A percentile compares a stretch with the other conserved stretches of the same genome.
These are phyloP conservation scores for Eulemur coronatus DNA, from an alignment of 2,797 vertebrate genomes.

Conservation along the genomic window DNA sequence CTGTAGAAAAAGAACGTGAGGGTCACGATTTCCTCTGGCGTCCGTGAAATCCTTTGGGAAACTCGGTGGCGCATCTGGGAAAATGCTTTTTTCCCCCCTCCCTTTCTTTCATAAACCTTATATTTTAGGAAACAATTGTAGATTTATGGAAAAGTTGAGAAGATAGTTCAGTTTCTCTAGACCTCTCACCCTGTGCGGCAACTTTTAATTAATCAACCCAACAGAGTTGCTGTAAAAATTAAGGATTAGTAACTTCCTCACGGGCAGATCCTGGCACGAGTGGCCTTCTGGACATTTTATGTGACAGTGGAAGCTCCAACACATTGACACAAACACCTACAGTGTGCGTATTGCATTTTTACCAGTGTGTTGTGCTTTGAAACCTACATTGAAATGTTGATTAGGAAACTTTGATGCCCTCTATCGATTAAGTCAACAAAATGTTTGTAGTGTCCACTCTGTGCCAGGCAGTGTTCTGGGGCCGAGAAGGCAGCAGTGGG, in stretches of 20 bases:
- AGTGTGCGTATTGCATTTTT: conserved; percentile 11
- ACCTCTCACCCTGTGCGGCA: not conserved
- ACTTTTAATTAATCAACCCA: not conserved
- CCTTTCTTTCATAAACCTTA: not conserved
- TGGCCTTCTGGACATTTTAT: not conserved
- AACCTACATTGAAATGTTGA: not conserved
- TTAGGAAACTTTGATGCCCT: conserved; percentile 28
- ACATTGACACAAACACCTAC: not conserved
- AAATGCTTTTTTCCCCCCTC: not conserved
- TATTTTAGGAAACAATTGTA: not conserved
- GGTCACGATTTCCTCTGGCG: not conserved
- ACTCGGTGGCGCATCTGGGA: not conserved
- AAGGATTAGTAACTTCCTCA: not conserved
- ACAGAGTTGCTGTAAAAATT: not conserved
- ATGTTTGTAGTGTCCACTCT: not conserved
- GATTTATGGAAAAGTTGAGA: conserved; percentile 7
- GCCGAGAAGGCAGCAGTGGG: not conserved
- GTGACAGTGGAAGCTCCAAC: not conserved
- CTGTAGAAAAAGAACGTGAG: not conserved
- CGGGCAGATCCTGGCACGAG: not conserved
- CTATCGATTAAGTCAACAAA: not conserved
- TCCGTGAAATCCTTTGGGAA: conserved; percentile 5
- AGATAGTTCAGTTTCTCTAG: not conserved
- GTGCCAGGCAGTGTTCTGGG: not conserved
- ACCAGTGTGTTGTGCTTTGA: conserved; percentile 11